These are phyloP conservation scores for Apocrypta bakeri DNA, from an alignment of 1,140 invertebrate species.

Conservation along the genomic window DNA sequence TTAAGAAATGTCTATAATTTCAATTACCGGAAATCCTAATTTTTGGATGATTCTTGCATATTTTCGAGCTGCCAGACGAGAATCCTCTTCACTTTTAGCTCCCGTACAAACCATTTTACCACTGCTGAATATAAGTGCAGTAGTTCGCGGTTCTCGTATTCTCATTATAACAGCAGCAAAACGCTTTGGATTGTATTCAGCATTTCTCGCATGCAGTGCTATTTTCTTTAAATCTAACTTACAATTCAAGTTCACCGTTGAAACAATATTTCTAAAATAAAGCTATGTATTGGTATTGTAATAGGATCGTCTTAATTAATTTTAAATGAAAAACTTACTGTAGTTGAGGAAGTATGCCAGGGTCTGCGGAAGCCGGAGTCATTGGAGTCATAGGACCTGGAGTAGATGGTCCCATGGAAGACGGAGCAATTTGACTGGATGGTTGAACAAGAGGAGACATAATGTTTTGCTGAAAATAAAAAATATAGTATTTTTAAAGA, in stretches of 20 bases:
- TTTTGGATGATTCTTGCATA: constrained; percentile 99
- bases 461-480: constrained; percentile 81
- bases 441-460: constrained; percentile 87
- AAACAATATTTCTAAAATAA: constrained; percentile 92
- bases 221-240: constrained; percentile 98
- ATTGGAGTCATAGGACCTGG: constrained; percentile 93
- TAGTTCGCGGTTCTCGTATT: constrained; percentile 98
- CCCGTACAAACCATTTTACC: constrained; percentile 99
- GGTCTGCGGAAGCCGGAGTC: constrained; percentile 95
- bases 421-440: constrained; percentile 71
- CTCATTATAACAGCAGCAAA: constrained; percentile 99
- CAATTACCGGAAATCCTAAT: constrained; percentile 92
- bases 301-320: constrained; percentile 23
- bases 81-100: constrained; percentile 99
- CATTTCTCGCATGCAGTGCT: constrained; percentile 98
- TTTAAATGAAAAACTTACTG: constrained; percentile 81
- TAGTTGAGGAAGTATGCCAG: constrained; percentile 93
- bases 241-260: constrained; percentile 97
- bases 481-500: constrained; percentile 54
- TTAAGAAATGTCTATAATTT: constrained; percentile 3
- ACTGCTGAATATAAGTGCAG: constrained; percentile 98
- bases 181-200: constrained; percentile 99
- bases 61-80: constrained; percentile 96
- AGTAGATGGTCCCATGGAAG: constrained; percentile 83
- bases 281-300: constrained; percentile 23